Conservation (phyloP, 2,888 invertebrate species). For the Metopia argyrocephala region DNA sequence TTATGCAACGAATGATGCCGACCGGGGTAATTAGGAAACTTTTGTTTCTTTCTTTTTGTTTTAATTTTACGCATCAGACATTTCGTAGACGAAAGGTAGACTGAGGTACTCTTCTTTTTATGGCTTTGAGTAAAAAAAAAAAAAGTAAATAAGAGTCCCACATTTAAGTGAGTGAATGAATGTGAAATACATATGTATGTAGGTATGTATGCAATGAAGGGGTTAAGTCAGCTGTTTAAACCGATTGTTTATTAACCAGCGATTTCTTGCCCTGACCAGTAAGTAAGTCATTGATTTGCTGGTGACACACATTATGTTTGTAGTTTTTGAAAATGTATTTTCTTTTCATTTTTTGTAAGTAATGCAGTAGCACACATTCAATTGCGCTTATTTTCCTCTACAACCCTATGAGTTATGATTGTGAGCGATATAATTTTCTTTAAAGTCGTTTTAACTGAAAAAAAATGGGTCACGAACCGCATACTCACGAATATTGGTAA, state of each 20-base stretch:
- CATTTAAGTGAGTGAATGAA: neutral
- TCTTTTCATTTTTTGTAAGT: too few species aligned
- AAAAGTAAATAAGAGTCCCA: too few species aligned
- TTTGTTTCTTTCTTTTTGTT: neutral
- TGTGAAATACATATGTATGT: neutral
- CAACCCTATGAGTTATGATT: too few species aligned
- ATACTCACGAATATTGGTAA: neutral
- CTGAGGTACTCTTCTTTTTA: neutral
- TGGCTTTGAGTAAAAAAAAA: too few species aligned
- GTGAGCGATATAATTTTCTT: too few species aligned
- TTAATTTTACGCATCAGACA: constrained; percentile 55
- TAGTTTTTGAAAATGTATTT: too few species aligned
- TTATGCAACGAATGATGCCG: constrained; percentile 48
- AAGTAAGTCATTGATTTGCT: neutral
- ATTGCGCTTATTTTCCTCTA: too few species aligned
- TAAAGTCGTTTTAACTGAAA: too few species aligned
- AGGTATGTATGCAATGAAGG: constrained; percentile 20
- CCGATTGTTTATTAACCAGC: neutral
- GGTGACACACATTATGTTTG: neutral
- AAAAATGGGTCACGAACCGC: too few species aligned
- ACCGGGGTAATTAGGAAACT: constrained; percentile 49
- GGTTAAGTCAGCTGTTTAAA: neutral
- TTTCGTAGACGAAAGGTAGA: constrained; percentile 53
- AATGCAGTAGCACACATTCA: too few species aligned
- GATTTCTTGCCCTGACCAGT: too few species aligned